Base-by-base conservation (phyloP, 35 echinoderm and acorn worm species). In the Apostichopus japonicus region DNA sequence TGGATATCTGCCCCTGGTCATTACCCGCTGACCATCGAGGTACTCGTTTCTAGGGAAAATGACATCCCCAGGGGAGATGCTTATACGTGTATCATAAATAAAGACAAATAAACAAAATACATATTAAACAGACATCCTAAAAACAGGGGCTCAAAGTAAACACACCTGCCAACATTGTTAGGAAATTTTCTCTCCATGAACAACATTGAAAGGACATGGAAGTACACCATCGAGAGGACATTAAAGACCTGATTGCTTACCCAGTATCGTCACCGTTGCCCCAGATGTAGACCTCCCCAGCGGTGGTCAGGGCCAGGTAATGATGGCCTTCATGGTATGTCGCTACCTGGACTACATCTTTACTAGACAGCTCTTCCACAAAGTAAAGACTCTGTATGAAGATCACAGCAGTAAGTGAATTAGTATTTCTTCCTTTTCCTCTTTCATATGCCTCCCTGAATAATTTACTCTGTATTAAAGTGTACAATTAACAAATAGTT, bases 231-330 rank as follows among this genome's bases (percentile, higher is more conserved):
- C 33, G 33, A 44, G 2, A 44, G 33, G 33, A 4, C 33, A 44
- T 44, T 1, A 44, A 4, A 44, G 33, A 44, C 33, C 33, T 4
- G 33, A 44, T 44, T 44, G 33, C 33, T 77, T 91, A 91, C 91
- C 92, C 79, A 4, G 95, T 91, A 13, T 87, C 80, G 77, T 96
- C 95, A 67, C 97, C 89, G 93, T 94, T 96, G 0, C 97, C 93
- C 97, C 97, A 98, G 27, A 95, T 86, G 83, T 98, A 98, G 17
- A 98, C 97, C 78, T 96, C 95, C 4, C 97, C 93, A 19, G 91
- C 87, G 10, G 93, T 92, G 51, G 97, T 96, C 82, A 98, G 53
- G 10, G 95, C 97, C 53, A 98, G 82, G 71, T 94, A 98, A n/a
- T 98, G 97, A 57, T 94, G 94, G 44, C 95, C 97, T 79, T 96